Evolutionary conservation across 2,113 vertebrate genomes (phyloP).

Genomic region (Nothoprocta perdicaria): DNA sequence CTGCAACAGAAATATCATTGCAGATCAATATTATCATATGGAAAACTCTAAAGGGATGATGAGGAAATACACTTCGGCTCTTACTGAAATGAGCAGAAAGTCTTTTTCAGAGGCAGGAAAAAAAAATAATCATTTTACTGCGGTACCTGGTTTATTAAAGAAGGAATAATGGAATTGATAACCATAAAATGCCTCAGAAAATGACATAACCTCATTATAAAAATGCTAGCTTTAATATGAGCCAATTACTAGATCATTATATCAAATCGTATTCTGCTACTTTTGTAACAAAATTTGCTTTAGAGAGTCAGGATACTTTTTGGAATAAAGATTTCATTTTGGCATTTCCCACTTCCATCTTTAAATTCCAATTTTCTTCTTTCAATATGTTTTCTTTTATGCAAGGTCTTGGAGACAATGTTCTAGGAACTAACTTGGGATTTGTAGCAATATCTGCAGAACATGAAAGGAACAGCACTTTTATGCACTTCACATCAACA

Average conservation of each 20-base stretch:
- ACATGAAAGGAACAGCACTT: not conserved
- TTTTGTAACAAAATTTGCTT: not conserved
- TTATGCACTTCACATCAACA: not conserved
- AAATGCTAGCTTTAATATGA: not conserved
- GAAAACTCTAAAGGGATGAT: not conserved
- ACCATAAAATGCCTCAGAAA: not conserved
- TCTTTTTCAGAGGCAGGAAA: not conserved
- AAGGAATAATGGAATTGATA: not conserved
- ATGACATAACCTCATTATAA: not conserved
- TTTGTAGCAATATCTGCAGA: not conserved
- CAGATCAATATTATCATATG: not conserved
- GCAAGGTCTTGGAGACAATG: not conserved
- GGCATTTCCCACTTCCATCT: not conserved
- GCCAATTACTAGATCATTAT: not conserved
- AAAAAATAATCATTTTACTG: not conserved
- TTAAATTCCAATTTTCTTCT: not conserved
- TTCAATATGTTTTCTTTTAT: not conserved
- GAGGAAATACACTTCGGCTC: not conserved
- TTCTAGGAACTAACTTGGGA: not conserved
- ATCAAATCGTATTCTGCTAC: not conserved
- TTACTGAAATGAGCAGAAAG: not conserved
- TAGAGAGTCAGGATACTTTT: not conserved
- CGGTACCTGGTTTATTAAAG: not conserved
- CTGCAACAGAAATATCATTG: not conserved
- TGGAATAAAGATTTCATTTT: not conserved